Evolutionary conservation across 2,113 vertebrate species (phyloP), one percentile per base, ranked within the genome.

Genomic region (Suricata suricatta): DNA sequence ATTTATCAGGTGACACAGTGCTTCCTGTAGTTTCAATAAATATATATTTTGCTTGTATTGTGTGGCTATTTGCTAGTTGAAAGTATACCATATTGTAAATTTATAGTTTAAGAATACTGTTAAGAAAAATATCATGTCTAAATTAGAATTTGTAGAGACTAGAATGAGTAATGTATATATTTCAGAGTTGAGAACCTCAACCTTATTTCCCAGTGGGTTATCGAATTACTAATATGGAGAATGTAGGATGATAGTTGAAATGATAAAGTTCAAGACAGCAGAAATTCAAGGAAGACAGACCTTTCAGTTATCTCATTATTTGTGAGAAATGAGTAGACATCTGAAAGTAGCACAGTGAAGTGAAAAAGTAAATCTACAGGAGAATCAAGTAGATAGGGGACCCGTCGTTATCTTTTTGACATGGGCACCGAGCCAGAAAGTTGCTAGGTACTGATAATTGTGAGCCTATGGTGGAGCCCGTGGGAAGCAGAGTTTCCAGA

Each of bases 151-250:
- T 93, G n/a, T 93, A 23, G 15, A 93, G 87, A 29, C 7, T 47
- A 66, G 12, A 16, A 80, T 77, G 14, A 93, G 11, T 80, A 60
- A 96, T 76, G 69, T 47, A 89, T 54, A 64, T 92, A 77, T 66
- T 88, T 7, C 7, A 88, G 16, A 92, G 3, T 60, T 16, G 16
- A 93, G 19, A 66, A 90, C 14, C 82, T 6, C 27, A 77, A 38
- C 31, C n/a, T 95, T 95, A 21, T 96, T 96, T 97, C 33, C 72
- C 80, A 90, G 16, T 50, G 13, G 29, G 76, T 38, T 72, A 8
- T 35, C 35, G 64, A 64, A 6, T 41, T 95, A 69, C 41, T 91
- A 84, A 57, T n/a, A n/a, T 81, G 27, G 23, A 79, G 29, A 80
- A 66, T 44, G 74, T 96, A 86, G 57, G 54, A 50, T 94, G 31